Evolutionary conservation across 2,888 invertebrate species (phyloP).

Genomic region (Chrysotoxum bicinctum): DNA sequence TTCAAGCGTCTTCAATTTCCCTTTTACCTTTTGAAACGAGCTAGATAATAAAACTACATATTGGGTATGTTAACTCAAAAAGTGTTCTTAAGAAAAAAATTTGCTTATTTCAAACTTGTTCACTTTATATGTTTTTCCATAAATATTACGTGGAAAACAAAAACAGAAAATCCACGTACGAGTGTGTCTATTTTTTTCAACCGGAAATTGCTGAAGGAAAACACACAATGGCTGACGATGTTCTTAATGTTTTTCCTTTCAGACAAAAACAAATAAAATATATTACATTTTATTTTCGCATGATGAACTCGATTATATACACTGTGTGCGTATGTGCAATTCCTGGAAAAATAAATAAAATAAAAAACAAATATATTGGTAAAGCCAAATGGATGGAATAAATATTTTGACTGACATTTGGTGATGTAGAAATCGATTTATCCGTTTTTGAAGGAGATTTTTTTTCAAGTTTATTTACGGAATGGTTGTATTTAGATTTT

Average conservation of each 20-base stretch:
- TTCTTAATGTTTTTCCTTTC: not conserved
- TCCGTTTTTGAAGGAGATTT: not conserved
- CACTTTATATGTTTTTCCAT: not conserved
- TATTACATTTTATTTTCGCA: not conserved
- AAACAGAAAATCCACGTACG: not conserved
- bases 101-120: not conserved
- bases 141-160: not conserved
- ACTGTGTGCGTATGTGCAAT: not conserved
- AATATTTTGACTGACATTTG: constrained; percentile 9
- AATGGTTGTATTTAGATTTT: not conserved
- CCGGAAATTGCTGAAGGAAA: constrained; percentile 2
- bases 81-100: not conserved
- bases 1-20: too few species aligned
- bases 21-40: too few species aligned
- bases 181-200: not conserved
- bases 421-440: not conserved
- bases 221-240: not conserved
- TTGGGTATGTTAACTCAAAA: too few species aligned
- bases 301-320: not conserved
- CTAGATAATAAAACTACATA: too few species aligned
- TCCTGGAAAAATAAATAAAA: not conserved
- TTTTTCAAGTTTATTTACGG: not conserved
- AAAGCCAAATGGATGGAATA: not conserved
- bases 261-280: not conserved
- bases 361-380: not conserved